Conservation (phyloP, 2,113 vertebrate species). For the Dipodomys spectabilis region DNA sequence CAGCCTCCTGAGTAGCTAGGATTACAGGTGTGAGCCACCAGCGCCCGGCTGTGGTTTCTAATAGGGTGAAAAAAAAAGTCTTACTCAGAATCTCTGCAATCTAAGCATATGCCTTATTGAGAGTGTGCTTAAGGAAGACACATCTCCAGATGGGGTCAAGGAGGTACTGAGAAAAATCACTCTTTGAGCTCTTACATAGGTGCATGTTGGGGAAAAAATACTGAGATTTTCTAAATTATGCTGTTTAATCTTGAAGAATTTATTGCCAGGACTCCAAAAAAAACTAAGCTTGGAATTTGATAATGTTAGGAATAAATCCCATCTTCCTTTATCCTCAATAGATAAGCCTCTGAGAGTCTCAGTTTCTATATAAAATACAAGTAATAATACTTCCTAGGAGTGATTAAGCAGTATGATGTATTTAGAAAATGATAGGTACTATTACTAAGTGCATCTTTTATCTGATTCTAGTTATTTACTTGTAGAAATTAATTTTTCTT, state of each 20-base stretch:
- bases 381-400: background rate
- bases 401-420: background rate
- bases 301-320: background rate
- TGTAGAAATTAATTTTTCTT: slow-evolving; percentile 25
- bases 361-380: background rate
- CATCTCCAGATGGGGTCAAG: background rate
- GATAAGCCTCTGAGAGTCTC: slow-evolving; percentile 6
- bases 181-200: background rate
- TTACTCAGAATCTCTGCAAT: slow-evolving; percentile 23
- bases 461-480: background rate
- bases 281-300: slow-evolving; percentile 22
- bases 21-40: too few species aligned
- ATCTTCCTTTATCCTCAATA: background rate
- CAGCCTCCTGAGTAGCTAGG: too few species aligned
- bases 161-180: background rate
- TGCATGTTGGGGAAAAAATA: slow-evolving; percentile 11
- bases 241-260: background rate
- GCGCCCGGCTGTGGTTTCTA: background rate
- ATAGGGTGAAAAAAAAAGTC: background rate
- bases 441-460: slow-evolving; percentile 1
- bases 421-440: background rate
- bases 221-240: background rate
- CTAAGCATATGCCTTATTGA: background rate
- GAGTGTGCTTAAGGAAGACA: background rate
- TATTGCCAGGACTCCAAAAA: background rate